A percentile compares a stretch with the other conserved stretches of the same genome.
phyloP scores from a whole-genome alignment of 2,113 vertebrate species.

The Clarias magur region DNA sequence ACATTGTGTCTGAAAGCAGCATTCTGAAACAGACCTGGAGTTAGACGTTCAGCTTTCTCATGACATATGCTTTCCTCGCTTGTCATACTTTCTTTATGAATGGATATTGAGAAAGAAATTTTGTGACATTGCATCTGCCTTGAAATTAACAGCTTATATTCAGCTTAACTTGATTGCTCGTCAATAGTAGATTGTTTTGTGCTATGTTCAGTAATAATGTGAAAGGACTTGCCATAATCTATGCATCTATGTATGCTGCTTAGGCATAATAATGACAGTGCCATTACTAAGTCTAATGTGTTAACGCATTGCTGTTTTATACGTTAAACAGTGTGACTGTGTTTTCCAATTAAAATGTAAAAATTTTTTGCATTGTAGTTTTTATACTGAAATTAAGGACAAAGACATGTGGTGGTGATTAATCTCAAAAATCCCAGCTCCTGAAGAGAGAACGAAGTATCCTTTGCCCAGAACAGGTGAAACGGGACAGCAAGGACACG shows the following conservation, averaged over 20 bases:
- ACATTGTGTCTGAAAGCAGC: not conserved
- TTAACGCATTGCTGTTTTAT: not conserved
- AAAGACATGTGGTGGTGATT: not conserved
- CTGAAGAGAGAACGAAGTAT: not conserved
- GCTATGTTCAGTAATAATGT: not conserved
- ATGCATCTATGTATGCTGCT: not conserved
- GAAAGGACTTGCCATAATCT: not conserved
- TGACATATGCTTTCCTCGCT: not conserved
- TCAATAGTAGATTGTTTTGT: not conserved
- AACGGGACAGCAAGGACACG: not conserved
- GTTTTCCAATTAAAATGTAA: no score
- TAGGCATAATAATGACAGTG: not conserved
- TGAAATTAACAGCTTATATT: not conserved
- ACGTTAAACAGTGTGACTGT: not conserved
- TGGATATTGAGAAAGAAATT: not conserved
- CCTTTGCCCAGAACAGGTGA: not conserved
- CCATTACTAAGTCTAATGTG: not conserved
- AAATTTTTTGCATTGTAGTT: not conserved
- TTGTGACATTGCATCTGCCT: slow-evolving; percentile 10
- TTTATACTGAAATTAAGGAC: not conserved
- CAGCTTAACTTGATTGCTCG: not conserved
- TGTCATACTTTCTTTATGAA: not conserved
- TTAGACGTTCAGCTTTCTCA: slow-evolving; percentile 11
- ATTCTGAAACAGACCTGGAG: not conserved
- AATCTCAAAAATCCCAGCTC: not conserved